Percentiles rank a stretch among this genome's conserved stretches.
These are phyloP conservation scores for Patella pellucida DNA, from an alignment of 2,888 invertebrate species.

Conservation along the genomic window DNA sequence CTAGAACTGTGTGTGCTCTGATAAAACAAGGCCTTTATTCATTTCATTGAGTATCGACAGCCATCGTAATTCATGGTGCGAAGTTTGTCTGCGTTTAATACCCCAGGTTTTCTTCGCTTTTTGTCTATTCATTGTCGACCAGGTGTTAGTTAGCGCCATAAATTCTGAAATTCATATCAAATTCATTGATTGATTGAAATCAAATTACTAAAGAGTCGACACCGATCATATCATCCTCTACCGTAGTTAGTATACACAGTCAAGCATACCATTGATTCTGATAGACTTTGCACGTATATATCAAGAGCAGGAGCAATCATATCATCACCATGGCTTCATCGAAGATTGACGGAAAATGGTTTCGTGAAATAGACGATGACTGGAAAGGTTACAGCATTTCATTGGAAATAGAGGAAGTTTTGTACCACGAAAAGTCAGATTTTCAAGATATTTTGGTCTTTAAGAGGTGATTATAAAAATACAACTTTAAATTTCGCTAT, in stretches of 20 bases:
- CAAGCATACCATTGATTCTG: background rate
- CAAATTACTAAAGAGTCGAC: background rate
- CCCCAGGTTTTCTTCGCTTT: background rate
- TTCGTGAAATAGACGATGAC: conserved; percentile 83
- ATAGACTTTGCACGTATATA: background rate
- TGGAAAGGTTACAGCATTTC: conserved; percentile 67
- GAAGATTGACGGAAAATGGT: conserved; percentile 82
- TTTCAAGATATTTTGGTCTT: conserved; percentile 68
- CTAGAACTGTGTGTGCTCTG: too few relatives aligned
- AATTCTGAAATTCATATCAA: background rate
- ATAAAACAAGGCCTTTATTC: too few relatives aligned
- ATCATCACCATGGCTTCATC: background rate
- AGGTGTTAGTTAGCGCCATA: background rate
- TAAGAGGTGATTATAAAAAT: conserved; percentile 58
- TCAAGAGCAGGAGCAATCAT: background rate
- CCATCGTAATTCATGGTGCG: too few relatives aligned
- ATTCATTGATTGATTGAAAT: too few relatives aligned
- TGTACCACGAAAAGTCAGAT: conserved; percentile 63
- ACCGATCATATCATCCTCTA: background rate
- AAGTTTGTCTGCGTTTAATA: too few relatives aligned
- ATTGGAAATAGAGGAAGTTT: conserved; percentile 65
- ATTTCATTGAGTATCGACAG: too few relatives aligned
- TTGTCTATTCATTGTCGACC: background rate
- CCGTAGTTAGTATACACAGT: background rate
- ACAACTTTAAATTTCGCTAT: background rate